Base-by-base conservation (phyloP, 2,113 vertebrate genomes). In the Corythornis cristatus region DNA sequence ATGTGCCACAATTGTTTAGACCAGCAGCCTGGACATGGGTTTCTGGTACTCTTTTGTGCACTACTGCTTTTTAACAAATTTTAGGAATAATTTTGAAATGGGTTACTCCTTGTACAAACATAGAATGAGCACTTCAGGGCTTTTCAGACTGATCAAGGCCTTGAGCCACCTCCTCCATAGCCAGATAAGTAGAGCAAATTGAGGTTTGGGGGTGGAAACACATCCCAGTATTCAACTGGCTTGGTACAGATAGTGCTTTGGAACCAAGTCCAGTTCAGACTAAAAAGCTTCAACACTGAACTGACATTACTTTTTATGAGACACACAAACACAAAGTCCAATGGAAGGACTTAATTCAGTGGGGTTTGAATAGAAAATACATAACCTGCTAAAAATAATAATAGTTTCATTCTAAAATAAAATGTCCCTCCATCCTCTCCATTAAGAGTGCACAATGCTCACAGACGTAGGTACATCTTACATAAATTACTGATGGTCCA, bases 401-500 rank as follows among this genome's bases (percentile, higher is more conserved):
- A 43, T 23, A 18, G 40, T 62, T 86, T 67, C 5, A 76, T 80
- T 88, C 40, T 53, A 17, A 71, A 80, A 74, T 12, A 83, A 78
- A 89, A 42, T 3, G 5, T 26, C 9, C 62, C 37, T 89, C 89
- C 56, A 58, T 76, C 57, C 21, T 85, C 37, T 81, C 74, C 51
- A 60, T 92, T 83, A 43, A 90, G n/a, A 42, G n/a, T 74, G 74
- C 51, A 71, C 23, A 85, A 48, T 33, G 12, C 80, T 91, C 78
- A 85, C 23, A 89, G 46, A 31, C 68, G 77, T 67, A 93, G 46
- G 60, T 87, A 86, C 37, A 87, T 71, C 40, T 80, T 88, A 91
- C 84, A 91, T 83, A 74, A 93, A 95, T 96, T 92, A 83, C 84
- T 81, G 84, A 79, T 93, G 84, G 75, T 88, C 76, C 66, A 86